phyloP scores from a whole-genome alignment of 2,797 vertebrate species.

The Chanos chanos region DNA sequence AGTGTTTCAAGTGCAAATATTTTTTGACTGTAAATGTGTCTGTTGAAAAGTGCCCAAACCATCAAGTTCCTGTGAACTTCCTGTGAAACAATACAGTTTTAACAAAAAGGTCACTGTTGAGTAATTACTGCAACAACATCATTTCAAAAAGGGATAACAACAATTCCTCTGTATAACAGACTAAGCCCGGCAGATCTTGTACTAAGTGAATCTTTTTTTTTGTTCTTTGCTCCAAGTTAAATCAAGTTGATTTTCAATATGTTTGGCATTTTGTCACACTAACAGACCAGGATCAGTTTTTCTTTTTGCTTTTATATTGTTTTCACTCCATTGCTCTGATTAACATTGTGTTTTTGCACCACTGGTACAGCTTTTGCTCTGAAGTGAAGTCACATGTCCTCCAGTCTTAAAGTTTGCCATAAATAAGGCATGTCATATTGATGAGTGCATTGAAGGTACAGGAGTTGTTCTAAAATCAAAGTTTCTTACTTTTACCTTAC shows the following conservation, averaged over 20 bases:
- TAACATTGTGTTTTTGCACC: slow-evolving; percentile 24
- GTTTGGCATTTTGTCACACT: slow-evolving; percentile 18
- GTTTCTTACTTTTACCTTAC: slow-evolving; percentile 2
- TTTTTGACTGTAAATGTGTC: background rate
- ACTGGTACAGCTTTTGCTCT: slow-evolving; percentile 5
- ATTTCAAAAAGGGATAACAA: slow-evolving; percentile 22
- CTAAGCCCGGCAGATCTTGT: slow-evolving; percentile 24
- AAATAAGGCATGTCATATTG: slow-evolving; percentile 13
- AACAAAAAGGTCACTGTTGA: slow-evolving; percentile 24
- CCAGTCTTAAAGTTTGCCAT: background rate
- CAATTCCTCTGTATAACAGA: slow-evolving; percentile 11
- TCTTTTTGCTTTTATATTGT: slow-evolving; percentile 6
- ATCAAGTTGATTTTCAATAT: background rate
- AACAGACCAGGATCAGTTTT: slow-evolving; percentile 16
- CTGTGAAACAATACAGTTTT: slow-evolving; percentile 25
- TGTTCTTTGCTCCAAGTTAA: slow-evolving; percentile 10
- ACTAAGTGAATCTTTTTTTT: slow-evolving; percentile 5
- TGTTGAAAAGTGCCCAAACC: background rate
- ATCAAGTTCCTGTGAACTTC: background rate
- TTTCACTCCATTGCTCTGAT: slow-evolving; percentile 32
- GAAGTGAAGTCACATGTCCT: slow-evolving; percentile 1
- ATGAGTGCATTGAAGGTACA: background rate
- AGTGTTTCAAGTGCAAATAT: background rate
- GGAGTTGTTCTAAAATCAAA: background rate
- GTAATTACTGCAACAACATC: slow-evolving; percentile 31